Evolutionary conservation across 2,888 invertebrate genomes (phyloP).

Genomic region (Dynastes maya): DNA sequence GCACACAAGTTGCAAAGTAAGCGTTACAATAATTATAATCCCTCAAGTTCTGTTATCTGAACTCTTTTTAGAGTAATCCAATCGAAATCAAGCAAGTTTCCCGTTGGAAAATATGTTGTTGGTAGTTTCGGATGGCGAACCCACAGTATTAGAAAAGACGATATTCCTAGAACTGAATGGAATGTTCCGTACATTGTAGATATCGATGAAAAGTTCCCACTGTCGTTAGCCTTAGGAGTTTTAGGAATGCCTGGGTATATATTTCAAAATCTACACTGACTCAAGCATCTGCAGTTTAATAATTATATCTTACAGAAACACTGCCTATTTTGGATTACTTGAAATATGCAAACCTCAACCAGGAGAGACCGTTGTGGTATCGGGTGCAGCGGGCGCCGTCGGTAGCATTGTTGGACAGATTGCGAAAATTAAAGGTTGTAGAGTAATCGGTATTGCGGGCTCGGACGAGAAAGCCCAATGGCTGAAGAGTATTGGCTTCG

Average conservation of each 20-base stretch:
- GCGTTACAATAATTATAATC: too few relatives aligned
- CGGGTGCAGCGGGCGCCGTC: conserved; percentile 86
- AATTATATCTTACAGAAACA: conserved; percentile 73
- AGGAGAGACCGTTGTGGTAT: conserved; percentile 82
- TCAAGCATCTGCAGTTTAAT: not conserved
- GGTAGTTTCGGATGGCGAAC: conserved; percentile 81
- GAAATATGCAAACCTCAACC: conserved; percentile 81
- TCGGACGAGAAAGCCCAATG: conserved; percentile 81
- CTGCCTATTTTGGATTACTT: conserved; percentile 83
- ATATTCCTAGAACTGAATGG: conserved; percentile 65
- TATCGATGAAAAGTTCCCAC: conserved; percentile 74
- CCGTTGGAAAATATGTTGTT: conserved; percentile 77
- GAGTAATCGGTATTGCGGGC: conserved; percentile 83
- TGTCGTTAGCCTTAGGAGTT: conserved; percentile 77
- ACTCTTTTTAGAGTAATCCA: conserved; percentile 61
- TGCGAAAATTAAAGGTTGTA: conserved; percentile 81
- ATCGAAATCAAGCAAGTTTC: conserved; percentile 77
- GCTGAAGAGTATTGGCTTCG: conserved; percentile 79
- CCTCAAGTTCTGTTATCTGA: too few relatives aligned
- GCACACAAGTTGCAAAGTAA: conserved; percentile 79
- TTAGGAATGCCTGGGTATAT: conserved; percentile 81
- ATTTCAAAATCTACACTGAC: not conserved
- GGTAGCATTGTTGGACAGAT: conserved; percentile 86
- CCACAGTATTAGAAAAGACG: conserved; percentile 80
- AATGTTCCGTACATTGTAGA: conserved; percentile 56